phyloP scores from a whole-genome alignment of 2,888 invertebrate species.

The Sinhomidia bicolor region DNA sequence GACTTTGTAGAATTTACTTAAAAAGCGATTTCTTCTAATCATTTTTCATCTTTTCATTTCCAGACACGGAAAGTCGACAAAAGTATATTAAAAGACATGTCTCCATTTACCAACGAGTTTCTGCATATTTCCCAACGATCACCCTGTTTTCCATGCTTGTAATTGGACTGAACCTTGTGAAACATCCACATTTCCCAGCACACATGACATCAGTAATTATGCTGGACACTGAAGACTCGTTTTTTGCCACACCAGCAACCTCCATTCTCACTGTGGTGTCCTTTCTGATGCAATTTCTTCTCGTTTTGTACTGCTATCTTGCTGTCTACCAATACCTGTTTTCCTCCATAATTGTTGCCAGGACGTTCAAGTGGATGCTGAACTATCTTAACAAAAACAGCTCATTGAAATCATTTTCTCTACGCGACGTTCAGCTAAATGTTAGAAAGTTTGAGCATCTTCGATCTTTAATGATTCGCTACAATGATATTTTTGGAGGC shows the following conservation, averaged over 20 bases:
- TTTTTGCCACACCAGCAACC: background rate
- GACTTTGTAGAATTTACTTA: background rate
- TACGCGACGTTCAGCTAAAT: too few species aligned
- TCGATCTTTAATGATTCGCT: constrained; percentile 1
- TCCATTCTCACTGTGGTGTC: background rate
- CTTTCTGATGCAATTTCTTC: background rate
- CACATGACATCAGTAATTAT: constrained; percentile 36
- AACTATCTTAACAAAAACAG: too few species aligned
- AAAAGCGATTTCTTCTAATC: background rate
- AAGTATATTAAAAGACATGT: background rate
- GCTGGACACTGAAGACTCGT: background rate
- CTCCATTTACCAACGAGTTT: background rate
- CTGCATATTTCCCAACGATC: background rate
- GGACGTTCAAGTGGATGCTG: constrained; percentile 25
- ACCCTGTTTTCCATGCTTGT: background rate
- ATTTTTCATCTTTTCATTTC: background rate
- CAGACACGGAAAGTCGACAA: background rate
- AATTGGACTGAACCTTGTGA: constrained; percentile 1
- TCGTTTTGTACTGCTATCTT: constrained; percentile 19
- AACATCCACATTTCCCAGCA: constrained; percentile 29
- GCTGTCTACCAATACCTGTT: constrained; percentile 46
- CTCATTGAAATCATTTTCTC: too few species aligned
- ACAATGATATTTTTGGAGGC: constrained; percentile 28
- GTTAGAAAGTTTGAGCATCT: constrained; percentile 29
- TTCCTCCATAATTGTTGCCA: background rate